Percentiles rank a stretch among this genome's conserved stretches.
Conservation (phyloP, 2,888 invertebrate species). For the Aphodius sticticus region DNA sequence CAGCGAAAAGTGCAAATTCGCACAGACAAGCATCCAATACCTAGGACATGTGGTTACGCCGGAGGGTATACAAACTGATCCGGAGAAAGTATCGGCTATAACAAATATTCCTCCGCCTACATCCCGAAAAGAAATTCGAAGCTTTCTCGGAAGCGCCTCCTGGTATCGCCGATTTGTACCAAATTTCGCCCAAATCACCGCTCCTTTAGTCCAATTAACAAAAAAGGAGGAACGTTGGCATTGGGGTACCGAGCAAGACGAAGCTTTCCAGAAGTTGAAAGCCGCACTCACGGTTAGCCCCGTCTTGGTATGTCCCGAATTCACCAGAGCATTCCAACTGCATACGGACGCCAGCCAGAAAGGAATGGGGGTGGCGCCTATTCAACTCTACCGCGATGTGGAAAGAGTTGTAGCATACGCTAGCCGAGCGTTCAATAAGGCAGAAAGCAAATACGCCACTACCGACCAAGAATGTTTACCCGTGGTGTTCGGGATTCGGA, state of each 20-base stretch:
- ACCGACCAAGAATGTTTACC: constrained; percentile 42
- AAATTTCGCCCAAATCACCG: constrained; percentile 18
- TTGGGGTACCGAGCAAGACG: constrained; percentile 40
- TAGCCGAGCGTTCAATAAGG: too few species aligned
- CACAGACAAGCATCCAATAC: background rate
- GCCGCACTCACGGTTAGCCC: constrained; percentile 35
- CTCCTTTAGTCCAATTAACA: constrained; percentile 35
- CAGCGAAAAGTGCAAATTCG: too few species aligned
- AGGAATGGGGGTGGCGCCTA: constrained; percentile 42
- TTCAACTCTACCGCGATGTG: constrained; percentile 30
- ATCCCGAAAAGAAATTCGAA: constrained; percentile 41
- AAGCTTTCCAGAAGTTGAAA: constrained; percentile 39
- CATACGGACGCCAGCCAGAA: constrained; percentile 21
- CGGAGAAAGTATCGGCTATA: background rate
- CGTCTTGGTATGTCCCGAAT: background rate
- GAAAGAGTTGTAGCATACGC: too few species aligned
- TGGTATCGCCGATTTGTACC: constrained; percentile 41
- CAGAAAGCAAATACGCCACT: constrained; percentile 31
- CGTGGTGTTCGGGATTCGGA: too few species aligned
- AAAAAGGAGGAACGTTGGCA: constrained; percentile 38
- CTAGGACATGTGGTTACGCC: background rate
- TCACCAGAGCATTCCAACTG: too few species aligned
- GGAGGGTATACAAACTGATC: background rate
- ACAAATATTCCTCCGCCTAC: background rate
- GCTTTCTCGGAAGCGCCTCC: constrained; percentile 44